Conservation (phyloP, 2,888 invertebrate species). For the Cyclophora albipunctata region DNA sequence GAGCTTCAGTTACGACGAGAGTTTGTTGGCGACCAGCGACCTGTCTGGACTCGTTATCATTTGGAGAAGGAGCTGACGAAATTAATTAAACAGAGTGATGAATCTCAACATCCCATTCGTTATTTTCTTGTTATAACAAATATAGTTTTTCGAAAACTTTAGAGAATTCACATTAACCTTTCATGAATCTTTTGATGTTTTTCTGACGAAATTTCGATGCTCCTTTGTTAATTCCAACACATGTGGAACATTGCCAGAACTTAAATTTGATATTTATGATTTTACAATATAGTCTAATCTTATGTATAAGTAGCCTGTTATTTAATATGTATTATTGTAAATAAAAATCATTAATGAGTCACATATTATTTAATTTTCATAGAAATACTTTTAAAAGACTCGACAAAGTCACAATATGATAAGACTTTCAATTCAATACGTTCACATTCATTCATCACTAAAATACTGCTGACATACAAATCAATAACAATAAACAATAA, state of each 20-base stretch:
- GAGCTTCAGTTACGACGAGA: conserved; percentile 92
- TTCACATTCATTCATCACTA: conserved; percentile 47
- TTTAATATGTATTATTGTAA: background rate
- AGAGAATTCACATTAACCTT: too few relatives aligned
- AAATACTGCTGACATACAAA: conserved; percentile 65
- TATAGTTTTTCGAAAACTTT: too few relatives aligned
- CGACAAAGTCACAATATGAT: conserved; percentile 71
- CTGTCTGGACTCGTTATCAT: conserved; percentile 85
- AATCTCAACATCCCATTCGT: too few relatives aligned
- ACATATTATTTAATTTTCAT: conserved; percentile 68
- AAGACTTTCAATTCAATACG: conserved; percentile 54
- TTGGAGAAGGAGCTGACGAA: conserved; percentile 76
- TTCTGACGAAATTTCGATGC: too few relatives aligned
- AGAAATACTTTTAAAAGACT: conserved; percentile 73
- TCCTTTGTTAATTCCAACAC: too few relatives aligned
- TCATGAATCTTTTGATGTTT: too few relatives aligned
- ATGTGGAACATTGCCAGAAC: too few relatives aligned
- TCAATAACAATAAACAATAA: conserved; percentile 69
- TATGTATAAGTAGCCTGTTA: too few relatives aligned
- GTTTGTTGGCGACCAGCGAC: conserved; percentile 89
- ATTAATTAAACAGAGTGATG: too few relatives aligned
- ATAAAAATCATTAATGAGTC: conserved; percentile 35
- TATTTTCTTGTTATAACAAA: too few relatives aligned
- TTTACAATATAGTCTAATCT: too few relatives aligned
- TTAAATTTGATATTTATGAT: too few relatives aligned